Evolutionary conservation across 2,797 vertebrate genomes (phyloP), one percentile per base, ranked within the genome.

Genomic region (Chaenodraco wilsoni): DNA sequence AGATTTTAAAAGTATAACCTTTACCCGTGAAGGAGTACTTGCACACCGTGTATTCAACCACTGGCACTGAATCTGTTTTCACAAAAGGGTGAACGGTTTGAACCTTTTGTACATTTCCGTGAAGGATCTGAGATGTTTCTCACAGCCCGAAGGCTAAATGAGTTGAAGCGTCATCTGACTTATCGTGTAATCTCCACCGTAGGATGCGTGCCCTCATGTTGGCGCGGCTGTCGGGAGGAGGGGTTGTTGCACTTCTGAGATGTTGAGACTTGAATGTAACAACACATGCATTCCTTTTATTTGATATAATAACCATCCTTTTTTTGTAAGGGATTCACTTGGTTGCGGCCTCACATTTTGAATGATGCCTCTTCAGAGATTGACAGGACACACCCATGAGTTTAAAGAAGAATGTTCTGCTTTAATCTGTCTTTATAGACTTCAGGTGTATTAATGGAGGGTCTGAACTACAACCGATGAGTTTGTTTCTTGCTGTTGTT

Each of bases 141-240:
- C 17, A 19, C 48, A 19, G 57, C 10, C 62, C 9, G 23, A 45
- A 55, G 21, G 56, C 40, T 66, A 43, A 68, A 1, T 14, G 37
- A 9, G 49, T 33, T 13, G 15, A 0, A 23, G 51, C 3, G 27
- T 55, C 23, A 44, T 71, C 23, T 45, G 77, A 69, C 63, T 69
- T 70, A 4, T 71, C 65, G 79, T n/a, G 58, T 78, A 69, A 83
- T 58, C 65, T 41, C 54, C 10, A 43, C 33, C 21, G 57, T 9
- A 9, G 13, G 40, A 19, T 33, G 56, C 14, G 33, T 16, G n/a
- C 1, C 40, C 14, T 62, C 12, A 7, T n/a, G 46, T 17, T 69
- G 56, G 37, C 37, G 1, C 1, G 40, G 19, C 37, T 1, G 37
- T 12, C 21, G 0, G 69, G 16, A 16, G 72, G 72, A 27, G 64